Percentiles rank a stretch among this genome's conserved stretches.
These are phyloP conservation scores for Acronicta aceris DNA, from an alignment of 2,888 invertebrate species.

Conservation along the genomic window DNA sequence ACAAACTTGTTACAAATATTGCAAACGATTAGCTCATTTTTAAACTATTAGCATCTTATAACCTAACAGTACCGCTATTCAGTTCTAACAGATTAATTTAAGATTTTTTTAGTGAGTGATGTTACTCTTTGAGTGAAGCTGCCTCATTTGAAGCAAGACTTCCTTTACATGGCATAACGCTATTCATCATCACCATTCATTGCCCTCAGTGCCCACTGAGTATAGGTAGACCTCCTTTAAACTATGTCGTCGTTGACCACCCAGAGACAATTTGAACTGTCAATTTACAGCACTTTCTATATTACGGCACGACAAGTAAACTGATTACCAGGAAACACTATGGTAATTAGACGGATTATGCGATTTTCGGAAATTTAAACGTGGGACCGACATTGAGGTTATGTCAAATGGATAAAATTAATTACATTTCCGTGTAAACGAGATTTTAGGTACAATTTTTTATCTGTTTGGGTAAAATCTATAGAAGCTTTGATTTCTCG, in stretches of 20 bases:
- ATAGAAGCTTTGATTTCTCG: background rate
- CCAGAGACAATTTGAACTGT: background rate
- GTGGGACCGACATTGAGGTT: slow-evolving; percentile 40
- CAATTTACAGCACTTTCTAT: slow-evolving; percentile 35
- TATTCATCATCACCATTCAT: too few relatives aligned
- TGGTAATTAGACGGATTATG: slow-evolving; percentile 31
- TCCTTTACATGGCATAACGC: too few relatives aligned
- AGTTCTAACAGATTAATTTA: too few relatives aligned
- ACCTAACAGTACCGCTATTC: background rate
- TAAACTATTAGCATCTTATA: background rate
- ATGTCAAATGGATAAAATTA: slow-evolving; percentile 27
- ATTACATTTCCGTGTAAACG: slow-evolving; percentile 37
- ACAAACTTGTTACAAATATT: background rate
- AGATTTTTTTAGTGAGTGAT: too few relatives aligned
- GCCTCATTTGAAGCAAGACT: too few relatives aligned
- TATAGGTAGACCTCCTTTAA: too few relatives aligned
- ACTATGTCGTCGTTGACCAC: too few relatives aligned
- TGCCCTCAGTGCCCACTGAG: too few relatives aligned
- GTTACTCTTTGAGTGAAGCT: too few relatives aligned
- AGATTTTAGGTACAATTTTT: slow-evolving; percentile 6
- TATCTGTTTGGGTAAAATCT: background rate
- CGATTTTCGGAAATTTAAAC: slow-evolving; percentile 37
- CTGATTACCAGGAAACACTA: slow-evolving; percentile 40
- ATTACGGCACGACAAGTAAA: slow-evolving; percentile 26
- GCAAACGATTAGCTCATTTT: background rate